Evolutionary conservation across 2,888 invertebrate species (phyloP), one percentile per base, ranked within the genome.

Genomic region (Eristalinus aeneus): DNA sequence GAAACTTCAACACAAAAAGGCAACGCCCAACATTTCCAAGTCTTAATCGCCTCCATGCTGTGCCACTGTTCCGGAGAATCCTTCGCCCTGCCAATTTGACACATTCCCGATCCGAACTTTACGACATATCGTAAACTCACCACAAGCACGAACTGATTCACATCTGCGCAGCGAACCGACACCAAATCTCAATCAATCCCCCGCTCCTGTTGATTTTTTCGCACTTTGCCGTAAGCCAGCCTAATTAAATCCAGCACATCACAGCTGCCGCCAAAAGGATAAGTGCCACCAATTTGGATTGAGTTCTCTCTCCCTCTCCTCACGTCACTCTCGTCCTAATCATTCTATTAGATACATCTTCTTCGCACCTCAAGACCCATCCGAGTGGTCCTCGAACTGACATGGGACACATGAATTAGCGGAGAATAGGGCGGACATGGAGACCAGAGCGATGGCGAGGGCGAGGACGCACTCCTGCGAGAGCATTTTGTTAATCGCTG

Each of bases 241-340:
- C 73, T 65, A 86, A 86, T 86, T 82, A 86, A 86, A 82, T 86
- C 82, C 78, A 39, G 60, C 86, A 86, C 73, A 74, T 86, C 82
- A 86, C 86, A 82, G 78, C 86, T 77, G 78, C 86, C 86, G 86
- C 82, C 86, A 71, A 86, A 78, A 82, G 86, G 82, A 86, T 86
- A 86, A 86, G 77, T 86, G 82, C 86, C 82, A 82, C 82, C 82
- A 86, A 86, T 86, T 86, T 82, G 74, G 77, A 86, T 78, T 61
- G 64, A 60, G 64, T 77, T 80, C 67, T n/a, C 27, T 27, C 27
- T 27, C 27, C 27, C 27, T 27, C 53, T 63, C 64, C 46, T n/a
- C 46, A 46, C 46, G 16, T 16, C n/a, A 16, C 16, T 67, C 34
- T 68, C 63, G 58, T 56, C 74, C 77, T 86, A 86, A 78, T 86